A percentile compares a stretch with the other conserved stretches of the same genome.
phyloP scores from a whole-genome alignment of 2,797 vertebrate genomes.

The Schizothorax lantsangensis region DNA sequence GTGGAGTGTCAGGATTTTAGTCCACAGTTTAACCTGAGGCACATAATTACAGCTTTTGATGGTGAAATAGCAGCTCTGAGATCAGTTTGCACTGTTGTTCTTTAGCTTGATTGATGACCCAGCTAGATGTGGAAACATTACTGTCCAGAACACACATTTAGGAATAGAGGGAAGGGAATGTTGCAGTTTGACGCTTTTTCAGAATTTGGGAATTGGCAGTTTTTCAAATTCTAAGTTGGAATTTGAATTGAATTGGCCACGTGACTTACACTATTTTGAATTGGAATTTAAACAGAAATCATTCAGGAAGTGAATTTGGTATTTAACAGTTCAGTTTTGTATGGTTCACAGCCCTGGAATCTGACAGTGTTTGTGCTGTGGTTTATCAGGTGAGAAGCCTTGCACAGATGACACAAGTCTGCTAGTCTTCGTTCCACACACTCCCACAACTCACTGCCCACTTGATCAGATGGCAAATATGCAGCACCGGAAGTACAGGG shows the following conservation, averaged over 20 bases:
- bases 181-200: slow-evolving; percentile 48
- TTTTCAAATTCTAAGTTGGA: not conserved
- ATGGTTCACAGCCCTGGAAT: not conserved
- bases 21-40: slow-evolving; percentile 49
- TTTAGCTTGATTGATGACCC: slow-evolving; percentile 49
- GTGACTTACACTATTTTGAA: not conserved
- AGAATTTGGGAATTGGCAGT: not conserved
- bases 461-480: slow-evolving; percentile 74
- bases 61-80: slow-evolving; percentile 43
- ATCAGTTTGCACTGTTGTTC: slow-evolving; percentile 36
- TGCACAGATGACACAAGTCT: slow-evolving; percentile 32
- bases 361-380: slow-evolving; percentile 12
- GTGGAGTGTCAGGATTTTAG: slow-evolving; percentile 54
- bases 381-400: slow-evolving; percentile 39
- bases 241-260: not conserved
- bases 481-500: slow-evolving; percentile 79
- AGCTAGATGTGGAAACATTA: slow-evolving; percentile 44
- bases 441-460: slow-evolving; percentile 57
- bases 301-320: not conserved
- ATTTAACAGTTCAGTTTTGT: not conserved
- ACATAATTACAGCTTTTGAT: slow-evolving; percentile 52
- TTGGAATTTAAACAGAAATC: not conserved
- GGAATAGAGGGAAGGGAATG: slow-evolving; percentile 15
- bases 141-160: slow-evolving; percentile 34
- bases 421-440: slow-evolving; percentile 18